Evolutionary conservation across 2,797 vertebrate species (phyloP).

Genomic region (Malurus leucopterus): DNA sequence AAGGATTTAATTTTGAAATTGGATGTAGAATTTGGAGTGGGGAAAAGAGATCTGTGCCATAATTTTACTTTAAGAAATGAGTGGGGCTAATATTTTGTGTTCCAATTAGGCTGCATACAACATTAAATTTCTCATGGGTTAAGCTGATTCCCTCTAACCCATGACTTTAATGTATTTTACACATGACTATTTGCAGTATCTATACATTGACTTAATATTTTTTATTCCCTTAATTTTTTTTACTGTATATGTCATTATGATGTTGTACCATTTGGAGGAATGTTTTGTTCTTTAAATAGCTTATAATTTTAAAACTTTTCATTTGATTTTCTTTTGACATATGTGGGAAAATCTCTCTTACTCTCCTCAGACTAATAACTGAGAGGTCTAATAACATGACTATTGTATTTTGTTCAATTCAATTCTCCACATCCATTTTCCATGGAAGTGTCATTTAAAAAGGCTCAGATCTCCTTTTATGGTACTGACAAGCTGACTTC

Average conservation of each 20-base stretch:
- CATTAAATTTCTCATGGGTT: background rate
- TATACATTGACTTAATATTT: background rate
- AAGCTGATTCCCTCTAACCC: accelerated
- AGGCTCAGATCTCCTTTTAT: background rate
- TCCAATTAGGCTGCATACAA: background rate
- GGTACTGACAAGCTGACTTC: background rate
- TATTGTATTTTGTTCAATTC: background rate
- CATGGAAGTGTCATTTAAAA: background rate
- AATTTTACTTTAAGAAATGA: background rate
- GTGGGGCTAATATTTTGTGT: background rate
- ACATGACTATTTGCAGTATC: background rate
- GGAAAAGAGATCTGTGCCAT: background rate
- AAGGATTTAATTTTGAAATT: background rate
- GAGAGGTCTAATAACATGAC: background rate
- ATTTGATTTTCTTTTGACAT: background rate
- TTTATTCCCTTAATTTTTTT: background rate
- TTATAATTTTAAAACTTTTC: background rate
- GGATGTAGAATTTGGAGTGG: background rate
- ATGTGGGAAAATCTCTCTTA: background rate
- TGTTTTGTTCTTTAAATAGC: background rate
- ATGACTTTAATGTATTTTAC: background rate
- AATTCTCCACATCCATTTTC: background rate
- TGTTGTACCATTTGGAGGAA: background rate
- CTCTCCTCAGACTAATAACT: background rate
- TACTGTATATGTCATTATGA: background rate